Base-by-base conservation (phyloP, 2,888 invertebrate species). In the Sipha maydis region DNA sequence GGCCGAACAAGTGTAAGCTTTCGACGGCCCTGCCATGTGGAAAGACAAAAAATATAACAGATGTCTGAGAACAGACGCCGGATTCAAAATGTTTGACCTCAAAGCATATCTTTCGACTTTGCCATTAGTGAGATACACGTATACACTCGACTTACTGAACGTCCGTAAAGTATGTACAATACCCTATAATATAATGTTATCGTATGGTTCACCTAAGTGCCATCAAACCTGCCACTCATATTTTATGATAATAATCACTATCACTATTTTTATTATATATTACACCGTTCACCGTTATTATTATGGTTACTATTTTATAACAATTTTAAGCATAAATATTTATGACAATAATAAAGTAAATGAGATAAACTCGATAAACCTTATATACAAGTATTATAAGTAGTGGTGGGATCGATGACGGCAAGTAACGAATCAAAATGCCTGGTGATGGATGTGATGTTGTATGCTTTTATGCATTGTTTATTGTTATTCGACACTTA, bases 351-450 rank as follows among this genome's bases (percentile, higher is more conserved):
- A 48, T 31, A 71, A 83, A 61, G 56, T 61, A 34, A 79, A 79
- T 31, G 48, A 21, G n/a, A 48, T 48, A 28, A 48, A 69, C 48
- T 5, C 61, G 4, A 61, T 61, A 61, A 19, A 21, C 4, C 41
- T 61, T 19, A n/a, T 17, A 21, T 56, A 21, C 38, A 28, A 5
- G 41, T 28, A 11, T 28, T 61, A 61, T 25, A 61, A 9, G 28
- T 3, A 17, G 31, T 7, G 8, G 25, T 8, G 25, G 34, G 34
- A 34, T 34, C 41, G 69, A 82, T 9, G 11, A 48, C 25, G 61
- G 61, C 61, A 48, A 83, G 71, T 83, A 83, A 54, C 82, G 48
- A 71, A 83, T 83, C 69, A 21, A 41, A 71, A 69, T 28, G 67
- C 19, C 0, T 14, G 61, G 48, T 14, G 48, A 14, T 14, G 38